Evolutionary conservation across 2,797 vertebrate species (phyloP).

Genomic region (Diglossa cyanea): DNA sequence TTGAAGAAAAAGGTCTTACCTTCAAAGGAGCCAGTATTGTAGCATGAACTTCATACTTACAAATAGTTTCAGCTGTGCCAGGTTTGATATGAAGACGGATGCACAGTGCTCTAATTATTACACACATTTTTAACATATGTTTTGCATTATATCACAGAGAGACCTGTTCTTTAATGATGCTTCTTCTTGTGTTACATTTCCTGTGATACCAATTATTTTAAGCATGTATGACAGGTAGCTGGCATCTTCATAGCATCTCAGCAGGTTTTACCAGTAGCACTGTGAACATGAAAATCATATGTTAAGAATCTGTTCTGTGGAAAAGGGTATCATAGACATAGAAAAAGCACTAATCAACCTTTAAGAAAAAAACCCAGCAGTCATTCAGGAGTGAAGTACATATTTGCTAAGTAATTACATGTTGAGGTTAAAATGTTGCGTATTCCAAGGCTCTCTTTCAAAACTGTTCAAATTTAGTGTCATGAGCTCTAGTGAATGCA

Average conservation of each 20-base stretch:
- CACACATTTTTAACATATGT: slow-evolving; percentile 46
- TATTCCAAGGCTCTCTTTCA: background rate
- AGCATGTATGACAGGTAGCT: slow-evolving; percentile 54
- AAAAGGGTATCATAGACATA: background rate
- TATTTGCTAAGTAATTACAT: slow-evolving; percentile 2
- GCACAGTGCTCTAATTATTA: slow-evolving; percentile 41
- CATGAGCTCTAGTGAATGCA: background rate
- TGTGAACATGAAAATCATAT: slow-evolving; percentile 49
- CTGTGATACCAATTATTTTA: slow-evolving; percentile 71
- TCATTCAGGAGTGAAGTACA: background rate
- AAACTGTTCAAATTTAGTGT: background rate
- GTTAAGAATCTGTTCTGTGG: background rate
- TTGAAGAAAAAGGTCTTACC: background rate
- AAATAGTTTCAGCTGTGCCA: background rate
- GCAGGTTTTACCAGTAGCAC: slow-evolving; percentile 63
- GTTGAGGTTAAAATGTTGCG: background rate
- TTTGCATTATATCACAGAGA: slow-evolving; percentile 68
- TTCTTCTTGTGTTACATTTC: slow-evolving; percentile 64
- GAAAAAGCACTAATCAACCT: background rate
- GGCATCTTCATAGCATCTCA: slow-evolving; percentile 66
- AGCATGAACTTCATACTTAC: background rate
- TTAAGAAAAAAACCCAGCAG: background rate
- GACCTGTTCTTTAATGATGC: slow-evolving; percentile 57
- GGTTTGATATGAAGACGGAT: background rate
- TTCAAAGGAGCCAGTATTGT: background rate